phyloP scores from a whole-genome alignment of 2,113 vertebrate genomes.

The Hemicordylus capensis region DNA sequence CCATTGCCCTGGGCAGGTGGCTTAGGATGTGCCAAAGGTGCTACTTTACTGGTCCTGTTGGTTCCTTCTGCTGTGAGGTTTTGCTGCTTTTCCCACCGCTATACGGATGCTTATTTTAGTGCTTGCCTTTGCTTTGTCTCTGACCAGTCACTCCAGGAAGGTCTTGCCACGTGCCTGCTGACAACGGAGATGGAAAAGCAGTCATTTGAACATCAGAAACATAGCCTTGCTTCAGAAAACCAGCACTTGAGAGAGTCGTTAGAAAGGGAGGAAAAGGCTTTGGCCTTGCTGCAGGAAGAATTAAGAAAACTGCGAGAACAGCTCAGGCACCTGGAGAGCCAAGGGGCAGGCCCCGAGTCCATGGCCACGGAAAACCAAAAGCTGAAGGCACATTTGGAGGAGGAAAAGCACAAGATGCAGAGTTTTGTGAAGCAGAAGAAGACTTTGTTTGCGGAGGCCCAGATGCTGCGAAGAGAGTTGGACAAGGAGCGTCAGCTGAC shows the following conservation, averaged over 20 bases:
- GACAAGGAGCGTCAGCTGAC: constrained; percentile 82
- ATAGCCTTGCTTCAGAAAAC: constrained; percentile 83
- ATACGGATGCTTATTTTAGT: neutral
- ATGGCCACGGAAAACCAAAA: constrained; percentile 85
- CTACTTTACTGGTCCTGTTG: neutral
- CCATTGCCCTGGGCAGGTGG: neutral
- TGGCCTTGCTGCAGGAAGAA: constrained; percentile 85
- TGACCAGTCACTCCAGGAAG: constrained; percentile 79
- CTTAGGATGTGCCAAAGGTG: neutral
- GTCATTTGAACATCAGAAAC: constrained; percentile 77
- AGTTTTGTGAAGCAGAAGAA: constrained; percentile 83
- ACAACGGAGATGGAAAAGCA: constrained; percentile 76
- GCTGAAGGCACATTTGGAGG: constrained; percentile 85
- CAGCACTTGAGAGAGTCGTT: constrained; percentile 82
- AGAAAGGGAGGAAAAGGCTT: constrained; percentile 83
- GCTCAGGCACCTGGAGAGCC: constrained; percentile 82
- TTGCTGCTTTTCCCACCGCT: too few relatives aligned
- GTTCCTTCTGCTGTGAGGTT: neutral
- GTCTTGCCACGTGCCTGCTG: constrained; percentile 77
- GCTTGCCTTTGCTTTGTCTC: constrained; percentile 25
- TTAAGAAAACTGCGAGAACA: constrained; percentile 83
- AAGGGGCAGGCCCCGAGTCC: constrained; percentile 75
- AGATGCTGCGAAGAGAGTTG: constrained; percentile 82
- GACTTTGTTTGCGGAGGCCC: constrained; percentile 81
- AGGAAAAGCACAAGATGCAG: constrained; percentile 80